Evolutionary conservation across 1,140 invertebrate genomes (phyloP).

Genomic region (Halyomorpha halys): DNA sequence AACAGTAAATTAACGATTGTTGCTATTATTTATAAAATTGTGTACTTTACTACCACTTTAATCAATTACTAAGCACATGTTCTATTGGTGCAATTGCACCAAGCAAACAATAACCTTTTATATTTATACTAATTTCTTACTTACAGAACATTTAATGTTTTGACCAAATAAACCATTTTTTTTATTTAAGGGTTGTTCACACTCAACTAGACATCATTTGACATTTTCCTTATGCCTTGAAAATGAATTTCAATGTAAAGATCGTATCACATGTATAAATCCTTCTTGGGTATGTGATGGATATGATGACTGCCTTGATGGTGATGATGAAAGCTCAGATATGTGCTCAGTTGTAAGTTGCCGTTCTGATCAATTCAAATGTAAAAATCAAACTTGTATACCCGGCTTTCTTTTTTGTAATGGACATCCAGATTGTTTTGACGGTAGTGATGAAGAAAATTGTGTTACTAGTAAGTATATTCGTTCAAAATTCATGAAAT

Average conservation of each 20-base stretch:
- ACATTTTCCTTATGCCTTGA: slow-evolving; percentile 44
- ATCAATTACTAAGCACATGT: too few relatives aligned
- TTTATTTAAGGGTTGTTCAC: slow-evolving; percentile 32
- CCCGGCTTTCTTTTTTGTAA: slow-evolving; percentile 69
- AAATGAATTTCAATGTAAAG: slow-evolving; percentile 74
- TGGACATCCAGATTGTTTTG: slow-evolving; percentile 64
- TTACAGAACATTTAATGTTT: slow-evolving; percentile 60
- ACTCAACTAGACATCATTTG: slow-evolving; percentile 16
- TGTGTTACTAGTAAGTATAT: slow-evolving; percentile 35
- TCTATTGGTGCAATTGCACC: too few relatives aligned
- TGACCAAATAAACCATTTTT: slow-evolving; percentile 30
- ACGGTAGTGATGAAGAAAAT: slow-evolving; percentile 49
- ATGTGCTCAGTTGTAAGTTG: slow-evolving; percentile 21
- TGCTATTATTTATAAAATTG: too few relatives aligned
- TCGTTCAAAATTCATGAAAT: too few relatives aligned
- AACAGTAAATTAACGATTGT: too few relatives aligned
- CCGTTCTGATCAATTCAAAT: slow-evolving; percentile 60
- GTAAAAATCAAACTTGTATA: slow-evolving; percentile 67
- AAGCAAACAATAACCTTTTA: too few relatives aligned
- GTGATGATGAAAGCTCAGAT: slow-evolving; percentile 29
- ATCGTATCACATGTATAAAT: slow-evolving; percentile 49
- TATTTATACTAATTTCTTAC: too few relatives aligned
- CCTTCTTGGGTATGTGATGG: slow-evolving; percentile 48
- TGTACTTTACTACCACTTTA: too few relatives aligned
- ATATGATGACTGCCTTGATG: slow-evolving; percentile 47